phyloP scores from a whole-genome alignment of 2,888 invertebrate species.

The Exephanes ischioxanthus region DNA sequence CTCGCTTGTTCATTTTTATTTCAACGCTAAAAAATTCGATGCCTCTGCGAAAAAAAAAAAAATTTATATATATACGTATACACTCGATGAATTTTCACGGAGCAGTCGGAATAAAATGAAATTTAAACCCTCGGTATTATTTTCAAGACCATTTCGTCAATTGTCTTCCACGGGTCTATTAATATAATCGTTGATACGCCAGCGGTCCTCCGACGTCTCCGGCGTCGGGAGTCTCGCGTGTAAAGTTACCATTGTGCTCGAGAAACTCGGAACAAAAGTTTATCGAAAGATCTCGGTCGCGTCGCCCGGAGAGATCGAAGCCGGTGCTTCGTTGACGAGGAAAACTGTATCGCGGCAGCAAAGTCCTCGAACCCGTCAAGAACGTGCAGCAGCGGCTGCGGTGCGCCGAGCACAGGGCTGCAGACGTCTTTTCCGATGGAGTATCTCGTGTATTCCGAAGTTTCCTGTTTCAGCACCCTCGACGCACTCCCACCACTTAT shows the following conservation, averaged over 20 bases:
- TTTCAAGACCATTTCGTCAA: background rate
- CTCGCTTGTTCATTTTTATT: background rate
- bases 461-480: constrained; percentile 48
- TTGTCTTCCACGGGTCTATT: background rate
- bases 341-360: constrained; percentile 18
- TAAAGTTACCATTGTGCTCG: constrained; percentile 12
- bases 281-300: constrained; percentile 24
- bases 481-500: constrained; percentile 1
- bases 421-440: constrained; percentile 32
- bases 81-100: no score
- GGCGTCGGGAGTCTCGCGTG: background rate
- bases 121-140: background rate
- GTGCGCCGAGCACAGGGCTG: constrained; percentile 8
- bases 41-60: no score
- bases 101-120: background rate
- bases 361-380: constrained; percentile 27
- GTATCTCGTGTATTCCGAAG: constrained; percentile 42
- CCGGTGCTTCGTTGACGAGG: constrained; percentile 19
- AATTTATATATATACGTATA: background rate
- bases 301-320: constrained; percentile 18
- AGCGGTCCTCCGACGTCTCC: background rate
- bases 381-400: constrained; percentile 19
- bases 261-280: constrained; percentile 15
- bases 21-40: background rate
- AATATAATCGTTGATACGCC: constrained; percentile 2